phyloP scores from a whole-genome alignment of 2,888 invertebrate species.

The Meandrusa payeni region DNA sequence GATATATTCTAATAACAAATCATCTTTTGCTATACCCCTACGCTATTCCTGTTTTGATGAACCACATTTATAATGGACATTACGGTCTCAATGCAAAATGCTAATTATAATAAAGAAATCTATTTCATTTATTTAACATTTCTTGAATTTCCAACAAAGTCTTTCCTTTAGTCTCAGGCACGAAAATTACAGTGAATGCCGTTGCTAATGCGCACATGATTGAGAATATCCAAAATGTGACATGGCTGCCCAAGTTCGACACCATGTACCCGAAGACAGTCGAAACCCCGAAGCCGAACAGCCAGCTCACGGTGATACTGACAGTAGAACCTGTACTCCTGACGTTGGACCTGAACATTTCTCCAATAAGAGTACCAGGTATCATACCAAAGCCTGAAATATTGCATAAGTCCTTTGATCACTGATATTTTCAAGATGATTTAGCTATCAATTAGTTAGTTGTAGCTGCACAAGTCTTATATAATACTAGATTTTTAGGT shows the following conservation, averaged over 20 bases:
- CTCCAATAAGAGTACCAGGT: constrained; percentile 31
- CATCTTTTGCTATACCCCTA: no score
- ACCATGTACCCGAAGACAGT: constrained; percentile 31
- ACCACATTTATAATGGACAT: no score
- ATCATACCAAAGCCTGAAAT: constrained; percentile 33
- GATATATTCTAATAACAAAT: no score
- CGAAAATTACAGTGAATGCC: constrained; percentile 82
- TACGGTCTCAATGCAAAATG: no score
- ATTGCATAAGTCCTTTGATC: no score
- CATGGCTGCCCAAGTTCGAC: constrained; percentile 74
- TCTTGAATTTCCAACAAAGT: constrained; percentile 87
- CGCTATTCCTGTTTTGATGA: no score
- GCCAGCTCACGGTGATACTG: constrained; percentile 27
- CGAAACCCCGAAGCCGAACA: constrained; percentile 29
- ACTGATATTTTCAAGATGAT: no score
- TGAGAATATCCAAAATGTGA: constrained; percentile 84
- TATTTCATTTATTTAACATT: constrained; percentile 56
- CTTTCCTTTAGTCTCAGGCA: constrained; percentile 91
- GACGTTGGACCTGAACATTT: constrained; percentile 34
- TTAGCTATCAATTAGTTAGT: no score
- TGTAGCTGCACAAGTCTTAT: no score
- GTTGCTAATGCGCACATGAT: constrained; percentile 60
- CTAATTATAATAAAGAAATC: no score
- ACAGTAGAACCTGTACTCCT: constrained; percentile 33
- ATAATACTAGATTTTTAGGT: no score